These are phyloP conservation scores for Stegana nigrithorax DNA, from an alignment of 2,888 invertebrate genomes.

Conservation along the genomic window DNA sequence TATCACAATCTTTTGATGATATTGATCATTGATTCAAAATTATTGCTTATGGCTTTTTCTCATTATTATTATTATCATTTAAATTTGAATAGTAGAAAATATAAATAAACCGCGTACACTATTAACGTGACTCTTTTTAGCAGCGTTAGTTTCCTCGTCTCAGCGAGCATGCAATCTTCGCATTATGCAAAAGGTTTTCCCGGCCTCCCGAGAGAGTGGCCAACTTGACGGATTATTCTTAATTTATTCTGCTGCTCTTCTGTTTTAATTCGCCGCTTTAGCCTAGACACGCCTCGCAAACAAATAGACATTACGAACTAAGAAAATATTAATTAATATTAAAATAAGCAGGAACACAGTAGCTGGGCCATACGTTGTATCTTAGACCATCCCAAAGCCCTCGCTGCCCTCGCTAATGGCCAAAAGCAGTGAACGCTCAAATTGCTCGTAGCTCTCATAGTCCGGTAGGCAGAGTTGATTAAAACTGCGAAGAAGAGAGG, in stretches of 20 bases:
- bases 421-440: slow-evolving; percentile 88
- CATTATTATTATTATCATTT: slow-evolving; percentile 8
- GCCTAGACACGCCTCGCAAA: too few relatives aligned
- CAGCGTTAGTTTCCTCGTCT: too few relatives aligned
- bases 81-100: neutral
- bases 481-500: slow-evolving; percentile 73
- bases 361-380: slow-evolving; percentile 28
- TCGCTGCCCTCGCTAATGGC: slow-evolving; percentile 96
- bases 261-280: too few relatives aligned
- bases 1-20: slow-evolving; percentile 60
- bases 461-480: slow-evolving; percentile 96
- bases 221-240: too few relatives aligned
- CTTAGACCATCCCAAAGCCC: slow-evolving; percentile 80
- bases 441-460: slow-evolving; percentile 93
- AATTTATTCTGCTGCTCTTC: too few relatives aligned
- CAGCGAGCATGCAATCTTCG: too few relatives aligned
- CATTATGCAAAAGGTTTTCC: too few relatives aligned
- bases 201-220: too few relatives aligned
- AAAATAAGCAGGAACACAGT: slow-evolving; percentile 52
- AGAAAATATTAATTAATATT: slow-evolving; percentile 6
- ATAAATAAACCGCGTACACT: too few relatives aligned
- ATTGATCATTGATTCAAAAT: slow-evolving; percentile 34
- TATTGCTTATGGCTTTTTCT: slow-evolving; percentile 29
- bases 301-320: too few relatives aligned
- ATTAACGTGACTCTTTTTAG: too few relatives aligned